phyloP scores from a whole-genome alignment of 2,113 vertebrate genomes.

The Polypterus senegalus region DNA sequence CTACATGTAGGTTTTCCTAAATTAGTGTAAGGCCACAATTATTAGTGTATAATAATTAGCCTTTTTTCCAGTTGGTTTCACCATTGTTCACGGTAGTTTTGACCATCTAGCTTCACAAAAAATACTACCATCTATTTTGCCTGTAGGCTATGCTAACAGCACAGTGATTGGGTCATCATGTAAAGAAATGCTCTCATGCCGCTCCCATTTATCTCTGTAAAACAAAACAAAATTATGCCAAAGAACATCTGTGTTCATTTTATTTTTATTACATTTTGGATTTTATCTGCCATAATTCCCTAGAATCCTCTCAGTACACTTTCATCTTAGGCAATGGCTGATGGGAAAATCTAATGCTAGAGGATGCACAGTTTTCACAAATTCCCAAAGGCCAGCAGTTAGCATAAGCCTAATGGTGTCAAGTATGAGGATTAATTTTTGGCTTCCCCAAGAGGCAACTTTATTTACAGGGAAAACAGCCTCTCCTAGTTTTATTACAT shows the following conservation, averaged over 20 bases:
- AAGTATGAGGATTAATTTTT: slow-evolving; percentile 42
- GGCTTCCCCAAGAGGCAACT: slow-evolving; percentile 18
- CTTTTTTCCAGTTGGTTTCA: no score
- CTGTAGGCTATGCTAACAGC: slow-evolving; percentile 5
- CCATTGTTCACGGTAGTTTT: no score
- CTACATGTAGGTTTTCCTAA: no score
- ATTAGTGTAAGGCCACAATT: no score
- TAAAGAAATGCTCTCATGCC: slow-evolving; percentile 4
- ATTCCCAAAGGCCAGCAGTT: slow-evolving; percentile 39
- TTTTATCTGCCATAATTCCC: slow-evolving; percentile 28
- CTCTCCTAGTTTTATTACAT: no score
- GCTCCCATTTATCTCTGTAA: slow-evolving; percentile 5
- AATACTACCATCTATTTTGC: no score
- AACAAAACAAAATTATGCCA: slow-evolving; percentile 14
- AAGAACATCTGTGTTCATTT: slow-evolving; percentile 29
- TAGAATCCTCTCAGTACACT: slow-evolving; percentile 18
- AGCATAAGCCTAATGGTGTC: slow-evolving; percentile 51
- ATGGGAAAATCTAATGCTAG: slow-evolving; percentile 21
- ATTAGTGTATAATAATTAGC: no score
- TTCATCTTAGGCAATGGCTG: slow-evolving; percentile 28
- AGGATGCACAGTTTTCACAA: slow-evolving; percentile 20
- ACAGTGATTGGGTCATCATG: background rate
- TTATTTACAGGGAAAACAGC: slow-evolving; percentile 8
- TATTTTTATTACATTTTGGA: slow-evolving; percentile 31
- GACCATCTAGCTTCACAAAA: no score